A percentile compares a stretch with the other conserved stretches of the same genome.
Conservation (phyloP, 2,113 vertebrate species). For the Erpornis zantholeuca region DNA sequence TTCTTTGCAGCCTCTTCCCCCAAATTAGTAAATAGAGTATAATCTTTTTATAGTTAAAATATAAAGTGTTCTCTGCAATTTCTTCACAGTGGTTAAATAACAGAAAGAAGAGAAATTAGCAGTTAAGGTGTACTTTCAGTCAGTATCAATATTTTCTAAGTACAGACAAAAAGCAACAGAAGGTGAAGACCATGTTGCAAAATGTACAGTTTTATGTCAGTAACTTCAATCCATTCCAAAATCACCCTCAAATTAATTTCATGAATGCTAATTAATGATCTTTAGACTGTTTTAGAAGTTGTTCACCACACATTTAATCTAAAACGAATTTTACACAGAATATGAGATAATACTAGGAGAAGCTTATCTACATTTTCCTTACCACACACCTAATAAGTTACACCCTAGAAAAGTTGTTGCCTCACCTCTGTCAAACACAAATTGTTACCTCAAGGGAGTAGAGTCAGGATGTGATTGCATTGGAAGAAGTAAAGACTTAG, state of each 20-base stretch:
- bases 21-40: neutral
- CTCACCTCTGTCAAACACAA: neutral
- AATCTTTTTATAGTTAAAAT: neutral
- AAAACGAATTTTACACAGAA: neutral
- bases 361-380: neutral
- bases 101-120: neutral
- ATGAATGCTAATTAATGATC: neutral
- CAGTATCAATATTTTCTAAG: neutral
- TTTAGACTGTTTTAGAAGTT: neutral
- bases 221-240: neutral
- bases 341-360: neutral
- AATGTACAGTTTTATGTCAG: neutral
- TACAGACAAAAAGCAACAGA: neutral
- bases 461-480: neutral
- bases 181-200: neutral
- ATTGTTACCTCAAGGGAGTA: neutral
- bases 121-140: neutral
- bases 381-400: neutral
- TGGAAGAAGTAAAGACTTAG: neutral
- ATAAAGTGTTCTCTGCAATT: neutral
- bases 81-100: neutral
- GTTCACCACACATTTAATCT: neutral
- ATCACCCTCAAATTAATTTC: neutral
- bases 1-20: neutral
- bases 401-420: neutral